phyloP scores from a whole-genome alignment of 2,797 vertebrate species.

The Eulemur mongoz region DNA sequence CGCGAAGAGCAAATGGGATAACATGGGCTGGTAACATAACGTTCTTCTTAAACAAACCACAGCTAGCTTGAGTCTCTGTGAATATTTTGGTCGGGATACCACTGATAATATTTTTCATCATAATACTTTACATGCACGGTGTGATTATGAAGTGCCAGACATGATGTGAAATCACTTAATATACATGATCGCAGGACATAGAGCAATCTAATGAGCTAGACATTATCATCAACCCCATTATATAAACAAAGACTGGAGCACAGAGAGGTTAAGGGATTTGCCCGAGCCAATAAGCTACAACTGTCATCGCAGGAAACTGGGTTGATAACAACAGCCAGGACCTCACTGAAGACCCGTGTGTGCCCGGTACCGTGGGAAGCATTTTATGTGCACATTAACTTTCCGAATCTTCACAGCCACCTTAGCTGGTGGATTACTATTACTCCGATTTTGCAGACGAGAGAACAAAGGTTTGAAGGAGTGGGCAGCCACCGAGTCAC shows the following conservation, averaged over 20 bases:
- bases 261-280: neutral
- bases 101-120: neutral
- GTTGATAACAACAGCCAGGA: neutral
- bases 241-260: neutral
- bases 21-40: neutral
- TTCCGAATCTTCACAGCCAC: fast-evolving
- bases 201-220: neutral
- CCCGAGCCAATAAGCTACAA: neutral
- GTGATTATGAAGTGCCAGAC: neutral
- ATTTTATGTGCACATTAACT: fast-evolving
- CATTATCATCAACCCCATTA: neutral
- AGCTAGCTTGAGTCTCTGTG: neutral
- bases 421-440: fast-evolving
- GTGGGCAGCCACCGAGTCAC: neutral
- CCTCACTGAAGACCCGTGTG: neutral
- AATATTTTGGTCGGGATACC: neutral
- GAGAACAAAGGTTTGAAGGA: neutral
- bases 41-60: neutral
- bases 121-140: neutral
- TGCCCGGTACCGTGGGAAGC: fast-evolving
- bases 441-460: neutral
- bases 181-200: fast-evolving
- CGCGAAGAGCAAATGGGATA: neutral
- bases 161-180: fast-evolving
- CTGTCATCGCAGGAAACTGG: neutral